Percentiles rank a stretch among this genome's conserved stretches.
These are phyloP conservation scores for Nixonia krombeini DNA, from an alignment of 1,140 invertebrate genomes.

Conservation along the genomic window DNA sequence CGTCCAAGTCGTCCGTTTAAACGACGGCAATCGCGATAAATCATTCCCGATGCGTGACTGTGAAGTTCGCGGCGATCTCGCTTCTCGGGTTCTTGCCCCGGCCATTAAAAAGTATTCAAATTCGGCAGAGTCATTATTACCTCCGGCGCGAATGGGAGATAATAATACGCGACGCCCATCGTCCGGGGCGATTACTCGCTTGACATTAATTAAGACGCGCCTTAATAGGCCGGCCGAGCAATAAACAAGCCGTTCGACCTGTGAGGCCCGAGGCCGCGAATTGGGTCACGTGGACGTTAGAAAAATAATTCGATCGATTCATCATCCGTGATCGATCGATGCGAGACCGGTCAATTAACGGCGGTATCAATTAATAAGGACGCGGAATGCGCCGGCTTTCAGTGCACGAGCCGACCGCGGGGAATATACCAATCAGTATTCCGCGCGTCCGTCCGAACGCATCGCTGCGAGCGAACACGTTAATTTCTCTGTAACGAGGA, in stretches of 20 bases:
- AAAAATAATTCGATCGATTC: slow-evolving; percentile 28
- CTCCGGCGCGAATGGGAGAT: slow-evolving; percentile 38
- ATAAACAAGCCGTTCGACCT: slow-evolving; percentile 18
- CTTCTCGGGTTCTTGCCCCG: too few relatives aligned
- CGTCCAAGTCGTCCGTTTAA: too few relatives aligned
- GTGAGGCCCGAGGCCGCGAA: not conserved
- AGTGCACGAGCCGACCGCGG: not conserved
- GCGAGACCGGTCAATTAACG: slow-evolving; percentile 12
- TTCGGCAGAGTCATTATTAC: slow-evolving; percentile 44
- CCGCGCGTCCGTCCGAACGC: slow-evolving; percentile 1
- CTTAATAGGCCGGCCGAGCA: slow-evolving; percentile 40
- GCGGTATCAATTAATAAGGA: slow-evolving; percentile 6
- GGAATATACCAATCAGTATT: slow-evolving; percentile 12
- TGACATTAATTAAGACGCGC: slow-evolving; percentile 49
- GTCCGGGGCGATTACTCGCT: slow-evolving; percentile 31
- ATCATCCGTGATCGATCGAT: slow-evolving; percentile 22
- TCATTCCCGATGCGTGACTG: too few relatives aligned
- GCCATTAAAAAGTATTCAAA: not conserved
- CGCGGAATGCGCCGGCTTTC: not conserved
- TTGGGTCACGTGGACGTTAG: slow-evolving; percentile 8
- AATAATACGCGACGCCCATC: slow-evolving; percentile 37
- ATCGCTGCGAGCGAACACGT: slow-evolving; percentile 11
- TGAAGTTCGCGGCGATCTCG: too few relatives aligned
- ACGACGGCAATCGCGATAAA: too few relatives aligned
- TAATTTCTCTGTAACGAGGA: slow-evolving; percentile 7